Conservation (phyloP, 2,888 invertebrate genomes). For the Xiphydria camelus region DNA sequence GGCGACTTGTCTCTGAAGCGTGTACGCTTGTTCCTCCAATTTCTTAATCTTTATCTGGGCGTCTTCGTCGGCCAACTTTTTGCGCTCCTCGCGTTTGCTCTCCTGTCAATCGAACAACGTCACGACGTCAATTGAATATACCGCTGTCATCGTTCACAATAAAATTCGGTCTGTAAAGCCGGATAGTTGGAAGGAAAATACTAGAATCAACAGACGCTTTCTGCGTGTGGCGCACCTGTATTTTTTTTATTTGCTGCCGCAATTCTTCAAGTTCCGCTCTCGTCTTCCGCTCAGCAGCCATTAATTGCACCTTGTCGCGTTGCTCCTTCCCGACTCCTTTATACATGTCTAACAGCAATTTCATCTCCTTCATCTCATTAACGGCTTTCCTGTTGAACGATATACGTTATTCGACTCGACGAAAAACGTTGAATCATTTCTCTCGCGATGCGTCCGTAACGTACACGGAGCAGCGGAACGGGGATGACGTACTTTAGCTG, state of each 20-base stretch:
- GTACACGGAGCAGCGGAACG: not conserved
- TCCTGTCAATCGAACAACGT: constrained; percentile 63
- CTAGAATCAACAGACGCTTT: not conserved
- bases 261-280: constrained; percentile 89
- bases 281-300: constrained; percentile 92
- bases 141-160: too few species aligned
- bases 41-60: constrained; percentile 92
- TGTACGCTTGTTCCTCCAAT: constrained; percentile 90
- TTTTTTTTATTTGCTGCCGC: constrained; percentile 81
- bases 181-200: too few species aligned
- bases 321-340: constrained; percentile 97
- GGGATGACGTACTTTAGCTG: constrained; percentile 79
- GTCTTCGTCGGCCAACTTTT: constrained; percentile 93
- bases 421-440: too few species aligned
- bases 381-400: constrained; percentile 74
- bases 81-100: constrained; percentile 86
- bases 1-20: constrained; percentile 87
- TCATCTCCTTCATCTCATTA: constrained; percentile 93
- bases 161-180: too few species aligned
- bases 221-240: constrained; percentile 73
- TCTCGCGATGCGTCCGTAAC: too few species aligned
- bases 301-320: constrained; percentile 92
- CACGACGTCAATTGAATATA: too few species aligned
- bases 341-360: constrained; percentile 92
- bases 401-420: not conserved